Conservation (phyloP, 2,888 invertebrate genomes). For the Taenaris catops region DNA sequence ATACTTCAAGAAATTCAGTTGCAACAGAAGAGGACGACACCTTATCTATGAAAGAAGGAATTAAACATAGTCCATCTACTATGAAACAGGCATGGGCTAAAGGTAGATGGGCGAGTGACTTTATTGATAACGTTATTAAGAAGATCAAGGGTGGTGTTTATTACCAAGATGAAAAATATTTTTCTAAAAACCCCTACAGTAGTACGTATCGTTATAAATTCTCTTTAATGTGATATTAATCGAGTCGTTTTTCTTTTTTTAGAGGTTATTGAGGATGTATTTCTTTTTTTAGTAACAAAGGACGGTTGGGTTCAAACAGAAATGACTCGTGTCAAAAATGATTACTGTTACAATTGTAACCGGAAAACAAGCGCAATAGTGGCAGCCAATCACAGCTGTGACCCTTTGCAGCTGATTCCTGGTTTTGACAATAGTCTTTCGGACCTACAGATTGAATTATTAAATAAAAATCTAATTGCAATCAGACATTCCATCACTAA, state of each 20-base stretch:
- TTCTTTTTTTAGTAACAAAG: slow-evolving; percentile 29
- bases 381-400: slow-evolving; percentile 3
- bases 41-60: slow-evolving; percentile 1
- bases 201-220: too few relatives aligned
- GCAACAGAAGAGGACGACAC: not conserved
- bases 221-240: too few relatives aligned
- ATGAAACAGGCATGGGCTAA: slow-evolving; percentile 41
- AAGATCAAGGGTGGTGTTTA: slow-evolving; percentile 57
- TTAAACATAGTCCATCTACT: not conserved
- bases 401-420: slow-evolving; percentile 32
- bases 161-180: slow-evolving; percentile 37
- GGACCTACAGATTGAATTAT: slow-evolving; percentile 29
- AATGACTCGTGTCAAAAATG: slow-evolving; percentile 27
- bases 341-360: slow-evolving; percentile 30
- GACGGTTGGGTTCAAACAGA: slow-evolving; percentile 41
- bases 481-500: slow-evolving; percentile 55
- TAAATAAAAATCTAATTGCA: slow-evolving; percentile 40
- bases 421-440: slow-evolving; percentile 43
- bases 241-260: not conserved
- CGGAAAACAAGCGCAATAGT: not conserved
- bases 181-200: slow-evolving; percentile 2
- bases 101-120: slow-evolving; percentile 54
- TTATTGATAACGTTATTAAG: slow-evolving; percentile 59
- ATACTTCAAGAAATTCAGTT: slow-evolving; percentile 3
- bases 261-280: not conserved